These are phyloP conservation scores for Oceanodroma tethys DNA, from an alignment of 2,113 vertebrate genomes.

Conservation along the genomic window DNA sequence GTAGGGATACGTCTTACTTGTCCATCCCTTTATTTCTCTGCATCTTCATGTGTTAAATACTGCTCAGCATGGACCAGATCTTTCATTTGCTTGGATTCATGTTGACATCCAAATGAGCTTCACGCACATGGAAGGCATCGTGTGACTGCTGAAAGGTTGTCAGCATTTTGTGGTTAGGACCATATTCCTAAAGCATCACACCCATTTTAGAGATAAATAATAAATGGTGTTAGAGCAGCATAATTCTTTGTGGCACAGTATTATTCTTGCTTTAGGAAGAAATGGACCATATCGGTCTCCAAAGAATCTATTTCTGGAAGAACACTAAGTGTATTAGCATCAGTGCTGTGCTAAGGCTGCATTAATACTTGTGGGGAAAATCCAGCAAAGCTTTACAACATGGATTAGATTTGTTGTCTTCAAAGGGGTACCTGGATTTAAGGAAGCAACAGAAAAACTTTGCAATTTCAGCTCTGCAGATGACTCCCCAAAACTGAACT, in stretches of 20 bases:
- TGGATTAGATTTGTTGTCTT: neutral
- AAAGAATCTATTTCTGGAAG: constrained; percentile 19
- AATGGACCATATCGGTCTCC: neutral
- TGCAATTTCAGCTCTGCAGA: neutral
- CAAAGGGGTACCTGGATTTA: neutral
- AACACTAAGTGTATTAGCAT: neutral
- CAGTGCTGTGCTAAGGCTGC: neutral
- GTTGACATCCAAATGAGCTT: neutral
- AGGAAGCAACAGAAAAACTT: neutral
- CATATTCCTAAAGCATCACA: neutral
- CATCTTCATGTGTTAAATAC: neutral
- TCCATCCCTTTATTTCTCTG: neutral
- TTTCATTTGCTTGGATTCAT: neutral
- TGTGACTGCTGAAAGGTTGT: neutral
- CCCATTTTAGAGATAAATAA: constrained; percentile 53
- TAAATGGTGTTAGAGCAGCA: constrained; percentile 30
- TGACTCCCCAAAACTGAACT: neutral
- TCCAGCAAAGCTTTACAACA: neutral
- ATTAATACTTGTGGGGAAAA: neutral
- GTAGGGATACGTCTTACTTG: neutral
- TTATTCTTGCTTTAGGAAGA: constrained; percentile 10
- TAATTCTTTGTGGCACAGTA: neutral
- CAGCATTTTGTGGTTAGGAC: neutral
- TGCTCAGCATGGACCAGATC: neutral
- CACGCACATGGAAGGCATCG: neutral